Conservation (phyloP, 2,797 vertebrate genomes). For the Buceros bicornis region DNA sequence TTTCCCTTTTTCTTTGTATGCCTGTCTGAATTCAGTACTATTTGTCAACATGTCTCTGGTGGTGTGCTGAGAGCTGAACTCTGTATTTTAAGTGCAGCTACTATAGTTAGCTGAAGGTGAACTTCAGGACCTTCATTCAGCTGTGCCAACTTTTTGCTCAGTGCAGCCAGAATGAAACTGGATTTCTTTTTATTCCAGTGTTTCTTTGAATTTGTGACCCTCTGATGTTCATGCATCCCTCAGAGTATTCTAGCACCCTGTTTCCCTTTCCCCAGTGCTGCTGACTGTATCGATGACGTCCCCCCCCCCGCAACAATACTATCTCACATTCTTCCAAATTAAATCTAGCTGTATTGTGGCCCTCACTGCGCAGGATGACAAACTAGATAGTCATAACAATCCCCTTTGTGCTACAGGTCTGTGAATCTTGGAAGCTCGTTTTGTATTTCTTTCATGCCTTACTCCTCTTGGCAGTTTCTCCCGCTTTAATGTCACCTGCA, state of each 20-base stretch:
- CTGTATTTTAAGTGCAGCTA: neutral
- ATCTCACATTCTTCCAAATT: neutral
- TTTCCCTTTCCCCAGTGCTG: neutral
- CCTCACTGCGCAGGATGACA: neutral
- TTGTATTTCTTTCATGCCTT: constrained; percentile 44
- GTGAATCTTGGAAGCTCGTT: constrained; percentile 11
- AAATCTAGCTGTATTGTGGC: neutral
- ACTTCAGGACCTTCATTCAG: neutral
- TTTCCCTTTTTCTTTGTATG: neutral
- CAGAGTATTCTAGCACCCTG: neutral
- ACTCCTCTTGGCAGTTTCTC: constrained; percentile 32
- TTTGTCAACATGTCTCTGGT: neutral
- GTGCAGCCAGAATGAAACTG: neutral
- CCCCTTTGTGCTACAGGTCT: neutral
- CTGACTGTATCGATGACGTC: neutral
- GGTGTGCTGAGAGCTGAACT: neutral
- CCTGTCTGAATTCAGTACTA: neutral
- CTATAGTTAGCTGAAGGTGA: neutral
- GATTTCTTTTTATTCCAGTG: neutral
- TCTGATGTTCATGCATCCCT: neutral
- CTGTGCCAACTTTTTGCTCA: neutral
- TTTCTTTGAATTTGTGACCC: neutral
- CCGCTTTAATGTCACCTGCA: constrained; percentile 37
- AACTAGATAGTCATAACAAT: neutral
- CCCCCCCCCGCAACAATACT: neutral